Percentiles rank a stretch among this genome's conserved stretches.
phyloP scores from a whole-genome alignment of 2,888 invertebrate genomes.

The Scaptomyza flava region DNA sequence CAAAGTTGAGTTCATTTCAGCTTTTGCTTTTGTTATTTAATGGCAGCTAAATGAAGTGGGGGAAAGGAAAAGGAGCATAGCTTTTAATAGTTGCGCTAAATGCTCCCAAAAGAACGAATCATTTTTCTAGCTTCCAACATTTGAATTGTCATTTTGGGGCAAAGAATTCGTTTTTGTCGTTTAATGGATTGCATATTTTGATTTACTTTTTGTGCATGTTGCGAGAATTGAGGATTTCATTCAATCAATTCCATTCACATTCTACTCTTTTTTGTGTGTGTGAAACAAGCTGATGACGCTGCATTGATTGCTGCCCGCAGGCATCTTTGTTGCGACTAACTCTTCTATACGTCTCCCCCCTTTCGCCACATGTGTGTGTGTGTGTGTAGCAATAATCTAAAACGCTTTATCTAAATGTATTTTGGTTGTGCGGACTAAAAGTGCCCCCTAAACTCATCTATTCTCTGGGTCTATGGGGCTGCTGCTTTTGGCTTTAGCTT shows the following conservation, averaged over 20 bases:
- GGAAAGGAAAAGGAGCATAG: slow-evolving; percentile 2
- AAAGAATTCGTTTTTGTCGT: slow-evolving; percentile 27
- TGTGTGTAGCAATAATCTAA: slow-evolving; percentile 70
- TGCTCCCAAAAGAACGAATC: slow-evolving; percentile 50
- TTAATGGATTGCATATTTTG: slow-evolving; percentile 66
- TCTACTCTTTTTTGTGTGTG: slow-evolving; percentile 28
- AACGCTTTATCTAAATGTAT: slow-evolving; percentile 77
- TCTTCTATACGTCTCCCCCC: too few relatives aligned
- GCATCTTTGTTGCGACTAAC: slow-evolving; percentile 7
- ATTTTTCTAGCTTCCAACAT: slow-evolving; percentile 16
- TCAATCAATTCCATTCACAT: slow-evolving; percentile 44
- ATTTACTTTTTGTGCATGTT: slow-evolving; percentile 50
- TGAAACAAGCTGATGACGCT: slow-evolving; percentile 67
- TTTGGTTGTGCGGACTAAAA: slow-evolving; percentile 36
- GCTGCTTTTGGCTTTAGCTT: slow-evolving; percentile 19
- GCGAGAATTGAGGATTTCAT: slow-evolving; percentile 9
- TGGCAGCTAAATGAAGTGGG: slow-evolving; percentile 1
- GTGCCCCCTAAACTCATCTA: slow-evolving; percentile 28
- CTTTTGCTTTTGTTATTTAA: slow-evolving; percentile 16
- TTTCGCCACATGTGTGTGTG: slow-evolving; percentile 29
- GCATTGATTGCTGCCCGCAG: slow-evolving; percentile 69
- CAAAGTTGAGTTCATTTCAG: slow-evolving; percentile 22
- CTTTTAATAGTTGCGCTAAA: slow-evolving; percentile 52
- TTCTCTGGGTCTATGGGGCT: slow-evolving; percentile 18
- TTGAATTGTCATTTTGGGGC: slow-evolving; percentile 57